A percentile compares a stretch with the other conserved stretches of the same genome.
phyloP scores from a whole-genome alignment of 2,888 invertebrate genomes.

The Lasioglossum figueresi region DNA sequence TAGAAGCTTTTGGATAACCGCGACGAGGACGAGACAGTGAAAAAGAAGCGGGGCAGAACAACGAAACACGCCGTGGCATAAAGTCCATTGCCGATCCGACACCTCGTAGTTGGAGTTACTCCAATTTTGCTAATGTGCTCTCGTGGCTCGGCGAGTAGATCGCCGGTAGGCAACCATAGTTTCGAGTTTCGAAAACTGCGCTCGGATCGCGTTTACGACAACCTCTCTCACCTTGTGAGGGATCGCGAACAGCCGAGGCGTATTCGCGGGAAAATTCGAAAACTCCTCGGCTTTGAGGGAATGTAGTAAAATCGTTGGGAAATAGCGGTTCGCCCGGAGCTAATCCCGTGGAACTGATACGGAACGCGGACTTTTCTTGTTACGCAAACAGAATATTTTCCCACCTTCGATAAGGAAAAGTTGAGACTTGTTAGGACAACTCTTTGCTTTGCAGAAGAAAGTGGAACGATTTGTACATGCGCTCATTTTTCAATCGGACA shows the following conservation, averaged over 20 bases:
- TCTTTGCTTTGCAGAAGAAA: neutral
- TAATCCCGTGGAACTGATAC: neutral
- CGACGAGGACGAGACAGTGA: neutral
- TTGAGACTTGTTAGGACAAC: neutral
- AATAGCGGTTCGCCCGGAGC: neutral
- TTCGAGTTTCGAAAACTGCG: conserved; percentile 65
- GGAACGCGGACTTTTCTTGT: neutral
- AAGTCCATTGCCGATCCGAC: conserved; percentile 67
- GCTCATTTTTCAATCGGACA: neutral
- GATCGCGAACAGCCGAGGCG: conserved; percentile 10
- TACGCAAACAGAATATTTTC: neutral
- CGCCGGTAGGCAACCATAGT: conserved; percentile 28
- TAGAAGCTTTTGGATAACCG: conserved; percentile 12
- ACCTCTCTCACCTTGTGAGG: conserved; percentile 51
- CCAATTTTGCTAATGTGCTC: conserved; percentile 82
- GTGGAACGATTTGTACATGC: neutral
- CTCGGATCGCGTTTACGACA: conserved; percentile 54
- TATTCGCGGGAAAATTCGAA: conserved; percentile 44
- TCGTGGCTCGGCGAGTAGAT: conserved; percentile 39
- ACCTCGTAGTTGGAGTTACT: conserved; percentile 78
- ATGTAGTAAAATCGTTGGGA: neutral
- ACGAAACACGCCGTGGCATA: conserved; percentile 39
- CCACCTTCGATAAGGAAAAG: neutral
- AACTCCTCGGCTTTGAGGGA: conserved; percentile 35
- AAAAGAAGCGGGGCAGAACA: conserved; percentile 17